Evolutionary conservation across 2,797 vertebrate species (phyloP).

Genomic region (Leucoraja ocellata): DNA sequence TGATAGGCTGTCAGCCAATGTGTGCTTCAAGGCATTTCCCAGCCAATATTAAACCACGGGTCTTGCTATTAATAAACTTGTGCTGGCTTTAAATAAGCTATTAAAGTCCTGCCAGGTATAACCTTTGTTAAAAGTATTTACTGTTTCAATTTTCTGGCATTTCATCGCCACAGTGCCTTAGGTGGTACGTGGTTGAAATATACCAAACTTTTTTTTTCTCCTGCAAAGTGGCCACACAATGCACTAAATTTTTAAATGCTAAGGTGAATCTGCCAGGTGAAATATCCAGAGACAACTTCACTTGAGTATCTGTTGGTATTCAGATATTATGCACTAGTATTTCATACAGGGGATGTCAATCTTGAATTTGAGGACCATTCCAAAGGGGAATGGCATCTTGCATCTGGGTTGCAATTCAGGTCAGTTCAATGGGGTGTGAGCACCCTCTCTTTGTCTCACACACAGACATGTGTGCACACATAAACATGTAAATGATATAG

Average conservation of each 20-base stretch:
- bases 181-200: conserved; percentile 33
- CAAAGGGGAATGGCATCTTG: not conserved
- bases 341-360: not conserved
- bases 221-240: not conserved
- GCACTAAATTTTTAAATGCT: conserved; percentile 3
- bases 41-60: conserved; percentile 29
- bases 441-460: not conserved
- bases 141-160: conserved; percentile 36
- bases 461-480: no score
- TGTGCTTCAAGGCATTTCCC: conserved; percentile 34
- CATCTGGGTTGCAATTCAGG: conserved; percentile 26
- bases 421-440: not conserved
- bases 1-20: conserved; percentile 33
- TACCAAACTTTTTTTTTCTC: conserved; percentile 28
- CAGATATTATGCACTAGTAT: not conserved
- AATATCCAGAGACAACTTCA: not conserved
- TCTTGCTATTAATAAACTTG: conserved; percentile 38
- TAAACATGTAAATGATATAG: no score
- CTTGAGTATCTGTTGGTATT: not conserved
- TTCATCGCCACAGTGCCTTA: conserved; percentile 28
- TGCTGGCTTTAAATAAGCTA: conserved; percentile 38
- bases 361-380: not conserved
- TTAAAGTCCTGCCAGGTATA: conserved; percentile 37
- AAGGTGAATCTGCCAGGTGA: not conserved
- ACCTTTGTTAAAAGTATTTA: conserved; percentile 39